Evolutionary conservation across 2,797 vertebrate species (phyloP).

Genomic region (Harpagifer antarcticus): DNA sequence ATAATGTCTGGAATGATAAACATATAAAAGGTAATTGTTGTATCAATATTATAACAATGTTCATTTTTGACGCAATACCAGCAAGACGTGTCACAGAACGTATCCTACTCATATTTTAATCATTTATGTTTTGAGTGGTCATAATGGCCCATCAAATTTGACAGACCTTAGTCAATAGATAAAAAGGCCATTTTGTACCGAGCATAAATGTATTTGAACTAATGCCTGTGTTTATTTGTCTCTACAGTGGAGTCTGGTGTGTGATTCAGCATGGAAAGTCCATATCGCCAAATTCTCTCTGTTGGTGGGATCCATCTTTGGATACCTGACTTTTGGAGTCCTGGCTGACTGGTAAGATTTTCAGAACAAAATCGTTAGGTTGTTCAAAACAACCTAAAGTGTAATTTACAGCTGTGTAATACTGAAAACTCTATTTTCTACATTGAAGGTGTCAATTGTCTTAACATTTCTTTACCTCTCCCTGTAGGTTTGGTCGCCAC

Average conservation of each 20-base stretch:
- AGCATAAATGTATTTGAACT: conserved; percentile 21
- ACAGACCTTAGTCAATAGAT: background rate
- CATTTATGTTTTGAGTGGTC: conserved; percentile 16
- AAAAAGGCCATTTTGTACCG: conserved; percentile 6
- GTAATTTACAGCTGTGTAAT: background rate
- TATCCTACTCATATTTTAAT: conserved; percentile 13
- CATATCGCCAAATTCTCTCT: conserved; percentile 98
- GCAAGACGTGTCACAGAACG: background rate
- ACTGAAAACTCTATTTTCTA: background rate
- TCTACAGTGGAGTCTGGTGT: conserved; percentile 96
- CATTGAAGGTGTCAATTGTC: background rate
- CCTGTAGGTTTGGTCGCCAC: conserved; percentile 92
- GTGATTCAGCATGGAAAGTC: conserved; percentile 94
- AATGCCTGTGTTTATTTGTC: conserved; percentile 63
- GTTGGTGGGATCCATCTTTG: conserved; percentile 97
- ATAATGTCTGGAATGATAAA: background rate
- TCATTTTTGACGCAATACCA: background rate
- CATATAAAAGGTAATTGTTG: background rate
- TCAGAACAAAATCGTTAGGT: background rate
- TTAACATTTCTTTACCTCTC: background rate
- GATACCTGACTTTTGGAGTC: conserved; percentile 96
- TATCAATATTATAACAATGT: background rate
- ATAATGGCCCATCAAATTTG: conserved; percentile 4
- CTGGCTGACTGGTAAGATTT: conserved; percentile 95
- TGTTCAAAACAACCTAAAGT: background rate